Evolutionary conservation across 2,888 invertebrate genomes (phyloP), one percentile per base, ranked within the genome.

Genomic region (Drosophila setosimentum): DNA sequence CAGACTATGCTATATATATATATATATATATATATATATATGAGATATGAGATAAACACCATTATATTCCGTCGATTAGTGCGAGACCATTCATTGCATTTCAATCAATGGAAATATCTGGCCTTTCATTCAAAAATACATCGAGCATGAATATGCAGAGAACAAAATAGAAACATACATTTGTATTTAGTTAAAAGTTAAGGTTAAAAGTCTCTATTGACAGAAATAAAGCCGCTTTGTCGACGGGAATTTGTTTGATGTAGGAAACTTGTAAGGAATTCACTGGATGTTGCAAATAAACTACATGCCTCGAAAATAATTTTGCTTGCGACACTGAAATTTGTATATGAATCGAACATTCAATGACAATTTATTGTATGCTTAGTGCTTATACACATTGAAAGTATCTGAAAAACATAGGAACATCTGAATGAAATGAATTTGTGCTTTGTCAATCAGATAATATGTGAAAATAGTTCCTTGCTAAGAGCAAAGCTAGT

Each of bases 61-160:
- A 64, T 42, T 69, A 45, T 60, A 58, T 45, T 68, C 48, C 13
- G 7, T 30, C 27, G 33, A 50, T 50, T 59, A 49, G 50, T 50
- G 32, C 1, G 13, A 32, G 6, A 11, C 32, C 29, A 60, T 49
- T n/a, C n/a, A 27, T 49, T 42, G 11, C 35, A 54, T 45, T 68
- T 72, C 33, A 73, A 61, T 72, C 33, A 73, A 61, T 68, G 63
- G 37, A 61, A 37, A 61, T 42, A 58, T 55, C 18, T 61, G 30
- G 50, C 68, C 11, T 33, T 57, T 48, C 24, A 35, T 53, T 37
- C 24, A 53, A 61, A 61, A 50, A 40, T 48, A 45, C 42, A 65
- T 70, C 13, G 55, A 58, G 37, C 65, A 61, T 42, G 54, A 53
- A 60, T 18, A 24, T 10, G 16, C 6, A 35, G 6, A 11, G 18